Conservation (phyloP, 1,140 invertebrate species). For the Diprion similis region DNA sequence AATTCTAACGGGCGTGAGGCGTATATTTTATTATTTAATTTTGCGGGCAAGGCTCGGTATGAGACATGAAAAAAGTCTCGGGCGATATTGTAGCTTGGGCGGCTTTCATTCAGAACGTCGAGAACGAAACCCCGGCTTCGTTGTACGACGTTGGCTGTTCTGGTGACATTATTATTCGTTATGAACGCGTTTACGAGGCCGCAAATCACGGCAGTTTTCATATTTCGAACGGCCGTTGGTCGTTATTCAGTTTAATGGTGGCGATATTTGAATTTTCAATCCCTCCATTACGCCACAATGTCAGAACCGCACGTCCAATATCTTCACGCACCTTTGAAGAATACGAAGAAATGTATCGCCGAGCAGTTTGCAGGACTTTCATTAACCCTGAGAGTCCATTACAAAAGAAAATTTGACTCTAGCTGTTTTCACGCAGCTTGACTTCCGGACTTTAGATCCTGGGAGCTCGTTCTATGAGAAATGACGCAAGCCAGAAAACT, state of each 20-base stretch:
- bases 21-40: constrained; percentile 64
- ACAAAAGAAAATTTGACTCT: no score
- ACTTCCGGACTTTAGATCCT: no score
- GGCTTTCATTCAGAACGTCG: constrained; percentile 44
- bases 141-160: constrained; percentile 21
- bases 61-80: constrained; percentile 59
- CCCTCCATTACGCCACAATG: constrained; percentile 36
- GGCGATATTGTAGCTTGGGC: constrained; percentile 52
- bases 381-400: no score
- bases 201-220: constrained; percentile 63
- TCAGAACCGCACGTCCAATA: constrained; percentile 3
- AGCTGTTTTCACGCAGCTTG: no score
- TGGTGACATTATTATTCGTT: constrained; percentile 64
- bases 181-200: constrained; percentile 63
- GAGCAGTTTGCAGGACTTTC: no score
- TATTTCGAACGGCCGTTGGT: constrained; percentile 60
- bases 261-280: constrained; percentile 62
- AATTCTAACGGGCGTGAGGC: constrained; percentile 14
- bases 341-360: neutral
- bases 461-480: no score
- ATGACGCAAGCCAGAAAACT: no score
- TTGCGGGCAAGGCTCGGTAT: constrained; percentile 49
- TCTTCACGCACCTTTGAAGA: neutral
- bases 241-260: constrained; percentile 63
- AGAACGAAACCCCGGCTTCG: constrained; percentile 25